Base-by-base conservation (phyloP, 2,113 vertebrate species). In the Dunckerocampus dactyliophorus region DNA sequence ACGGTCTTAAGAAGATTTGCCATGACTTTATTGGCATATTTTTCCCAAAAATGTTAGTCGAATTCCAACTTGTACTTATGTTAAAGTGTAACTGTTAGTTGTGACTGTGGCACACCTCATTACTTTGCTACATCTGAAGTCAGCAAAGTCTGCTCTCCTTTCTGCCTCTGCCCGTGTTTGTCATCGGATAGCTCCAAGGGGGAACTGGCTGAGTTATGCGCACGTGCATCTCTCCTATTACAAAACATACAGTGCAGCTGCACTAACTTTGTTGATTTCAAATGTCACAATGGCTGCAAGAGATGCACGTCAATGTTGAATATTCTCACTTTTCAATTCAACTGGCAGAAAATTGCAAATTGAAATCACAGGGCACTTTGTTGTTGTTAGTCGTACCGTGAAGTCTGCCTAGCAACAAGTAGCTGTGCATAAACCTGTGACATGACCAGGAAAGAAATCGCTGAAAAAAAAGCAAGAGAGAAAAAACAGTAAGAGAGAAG, bases 201-300 rank as follows among this genome's bases (percentile, higher is more conserved):
- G 63, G 62, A 50, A 31, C 62, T 24, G 63, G 55, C 46, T 15
- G 62, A 67, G 75, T 66, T 76, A 76, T 82, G 71, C 75, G 78
- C 64, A 69, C 50, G 28, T 62, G 49, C 63, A 65, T 62, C 45
- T 79, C 81, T 88, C 81, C 63, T 65, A 53, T 89, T 81, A 68
- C 83, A 82, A 84, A 88, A 88, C 82, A 84, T 48, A 67, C 68
- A 59, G 48, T 73, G 65, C 76, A 72, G 72, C 67, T 52, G 50
- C 59, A 65, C 68, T 67, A 64, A 51, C 54, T 60, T 28, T 55
- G 67, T 76, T 69, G 77, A 73, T 59, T 71, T 53, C 63, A 83
- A 85, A 85, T 77, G 81, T 80, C 79, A 76, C 31, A 28, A 47
- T 47, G 59, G 31, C 67, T 49, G 69, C 53, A 63, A 59, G 59